These are phyloP conservation scores for Thamnophis elegans DNA, from an alignment of 2,797 vertebrate species.

Conservation along the genomic window DNA sequence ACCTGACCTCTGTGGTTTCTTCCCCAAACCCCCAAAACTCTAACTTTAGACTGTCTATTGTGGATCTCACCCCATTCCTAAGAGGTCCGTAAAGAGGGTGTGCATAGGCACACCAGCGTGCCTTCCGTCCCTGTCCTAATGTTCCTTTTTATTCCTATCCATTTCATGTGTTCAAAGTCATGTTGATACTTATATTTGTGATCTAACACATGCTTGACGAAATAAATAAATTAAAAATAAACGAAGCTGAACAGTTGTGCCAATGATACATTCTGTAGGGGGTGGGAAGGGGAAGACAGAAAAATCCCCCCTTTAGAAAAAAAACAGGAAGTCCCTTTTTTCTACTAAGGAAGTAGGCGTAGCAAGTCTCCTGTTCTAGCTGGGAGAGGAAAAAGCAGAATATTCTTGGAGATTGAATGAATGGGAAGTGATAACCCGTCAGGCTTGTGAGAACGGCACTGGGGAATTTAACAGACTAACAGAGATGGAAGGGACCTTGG, in stretches of 20 bases:
- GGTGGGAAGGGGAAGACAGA: background rate
- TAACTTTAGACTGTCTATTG: no score
- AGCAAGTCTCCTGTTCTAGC: slow-evolving; percentile 34
- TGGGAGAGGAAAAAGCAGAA: slow-evolving; percentile 26
- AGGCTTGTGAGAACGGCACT: background rate
- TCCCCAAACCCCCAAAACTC: no score
- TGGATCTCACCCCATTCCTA: no score
- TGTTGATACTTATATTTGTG: no score
- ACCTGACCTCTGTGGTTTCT: no score
- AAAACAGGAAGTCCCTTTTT: background rate
- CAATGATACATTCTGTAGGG: background rate
- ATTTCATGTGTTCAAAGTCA: no score
- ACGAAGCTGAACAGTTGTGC: background rate
- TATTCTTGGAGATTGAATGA: background rate
- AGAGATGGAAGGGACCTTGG: background rate
- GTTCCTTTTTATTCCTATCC: no score
- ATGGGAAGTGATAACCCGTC: background rate
- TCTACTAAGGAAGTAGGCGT: slow-evolving; percentile 2
- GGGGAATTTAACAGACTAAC: background rate
- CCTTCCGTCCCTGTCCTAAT: no score
- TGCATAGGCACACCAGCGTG: no score
- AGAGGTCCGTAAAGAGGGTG: no score
- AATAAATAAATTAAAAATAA: no score
- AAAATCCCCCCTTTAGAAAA: background rate
- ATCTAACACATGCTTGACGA: no score